A percentile compares a stretch with the other conserved stretches of the same genome.
Conservation (phyloP, 2,797 vertebrate genomes). For the Picus viridis region DNA sequence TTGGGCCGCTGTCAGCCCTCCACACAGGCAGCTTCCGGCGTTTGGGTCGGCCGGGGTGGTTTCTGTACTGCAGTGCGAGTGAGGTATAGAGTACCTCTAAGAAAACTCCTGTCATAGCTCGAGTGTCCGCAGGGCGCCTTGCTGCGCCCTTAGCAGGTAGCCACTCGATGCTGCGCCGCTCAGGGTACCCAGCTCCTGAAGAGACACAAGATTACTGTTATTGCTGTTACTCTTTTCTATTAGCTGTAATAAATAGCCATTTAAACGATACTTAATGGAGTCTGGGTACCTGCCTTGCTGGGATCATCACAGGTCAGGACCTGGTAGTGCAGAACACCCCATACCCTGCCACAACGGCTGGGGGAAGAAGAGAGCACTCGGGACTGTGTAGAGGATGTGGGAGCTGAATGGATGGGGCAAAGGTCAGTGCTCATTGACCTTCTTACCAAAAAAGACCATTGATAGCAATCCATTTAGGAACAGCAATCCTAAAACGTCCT, state of each 20-base stretch:
- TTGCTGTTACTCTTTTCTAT: accelerated
- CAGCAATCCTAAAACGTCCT: not conserved
- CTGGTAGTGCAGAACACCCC: not conserved
- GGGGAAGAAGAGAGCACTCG: no score
- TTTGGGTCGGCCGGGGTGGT: not conserved
- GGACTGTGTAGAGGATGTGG: not conserved
- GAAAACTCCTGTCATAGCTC: no score
- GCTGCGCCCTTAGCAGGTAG: not conserved
- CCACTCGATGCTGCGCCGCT: not conserved
- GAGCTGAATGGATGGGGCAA: not conserved
- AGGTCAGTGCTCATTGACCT: not conserved
- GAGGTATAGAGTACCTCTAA: accelerated
- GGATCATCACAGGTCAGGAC: not conserved
- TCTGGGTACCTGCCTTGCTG: not conserved
- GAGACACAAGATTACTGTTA: accelerated
- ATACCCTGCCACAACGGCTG: not conserved
- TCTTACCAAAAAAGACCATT: accelerated
- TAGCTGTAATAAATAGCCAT: not conserved
- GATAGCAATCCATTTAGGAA: not conserved
- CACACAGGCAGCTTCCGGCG: not conserved
- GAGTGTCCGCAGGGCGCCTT: not conserved
- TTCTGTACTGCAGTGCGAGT: not conserved
- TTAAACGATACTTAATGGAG: not conserved
- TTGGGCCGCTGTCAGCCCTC: not conserved
- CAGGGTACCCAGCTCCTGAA: not conserved